phyloP scores from a whole-genome alignment of 92 coral and sea anemone genomes.

The Bergia puertoricense region DNA sequence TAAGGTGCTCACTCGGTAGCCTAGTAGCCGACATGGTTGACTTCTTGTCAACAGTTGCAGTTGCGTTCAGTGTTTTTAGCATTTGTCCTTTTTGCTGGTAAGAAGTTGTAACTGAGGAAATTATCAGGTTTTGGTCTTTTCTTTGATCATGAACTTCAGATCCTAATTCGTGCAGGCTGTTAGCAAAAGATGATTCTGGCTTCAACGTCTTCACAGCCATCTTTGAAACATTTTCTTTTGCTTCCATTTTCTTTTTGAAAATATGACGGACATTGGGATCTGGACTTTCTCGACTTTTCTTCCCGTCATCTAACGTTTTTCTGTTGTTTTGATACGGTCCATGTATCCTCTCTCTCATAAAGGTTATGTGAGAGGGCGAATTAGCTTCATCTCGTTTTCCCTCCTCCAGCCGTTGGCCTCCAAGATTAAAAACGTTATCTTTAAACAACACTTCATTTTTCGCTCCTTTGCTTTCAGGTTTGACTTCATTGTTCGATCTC shows the following conservation, averaged over 20 bases:
- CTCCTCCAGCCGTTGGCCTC: background rate
- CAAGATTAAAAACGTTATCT: background rate
- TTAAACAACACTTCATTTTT: background rate
- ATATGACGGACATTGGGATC: background rate
- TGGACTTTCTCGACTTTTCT: background rate
- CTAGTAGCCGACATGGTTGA: background rate
- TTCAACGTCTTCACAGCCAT: background rate
- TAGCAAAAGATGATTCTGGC: background rate
- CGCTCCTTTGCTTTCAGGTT: background rate
- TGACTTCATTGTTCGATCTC: background rate
- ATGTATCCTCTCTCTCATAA: background rate
- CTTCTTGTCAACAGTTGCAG: background rate
- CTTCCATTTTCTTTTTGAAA: background rate
- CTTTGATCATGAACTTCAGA: background rate
- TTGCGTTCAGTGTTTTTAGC: background rate
- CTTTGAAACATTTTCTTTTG: background rate
- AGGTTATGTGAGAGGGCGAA: background rate
- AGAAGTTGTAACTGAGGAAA: background rate
- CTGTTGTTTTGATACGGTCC: background rate
- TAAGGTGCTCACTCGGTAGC: background rate
- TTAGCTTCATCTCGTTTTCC: background rate
- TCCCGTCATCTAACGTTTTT: background rate
- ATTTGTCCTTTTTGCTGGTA: background rate
- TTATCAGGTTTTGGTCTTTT: background rate
- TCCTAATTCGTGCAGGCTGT: conserved; percentile 29